These are phyloP conservation scores for Sitta carolinensis DNA, from an alignment of 2,797 vertebrate genomes.

Conservation along the genomic window DNA sequence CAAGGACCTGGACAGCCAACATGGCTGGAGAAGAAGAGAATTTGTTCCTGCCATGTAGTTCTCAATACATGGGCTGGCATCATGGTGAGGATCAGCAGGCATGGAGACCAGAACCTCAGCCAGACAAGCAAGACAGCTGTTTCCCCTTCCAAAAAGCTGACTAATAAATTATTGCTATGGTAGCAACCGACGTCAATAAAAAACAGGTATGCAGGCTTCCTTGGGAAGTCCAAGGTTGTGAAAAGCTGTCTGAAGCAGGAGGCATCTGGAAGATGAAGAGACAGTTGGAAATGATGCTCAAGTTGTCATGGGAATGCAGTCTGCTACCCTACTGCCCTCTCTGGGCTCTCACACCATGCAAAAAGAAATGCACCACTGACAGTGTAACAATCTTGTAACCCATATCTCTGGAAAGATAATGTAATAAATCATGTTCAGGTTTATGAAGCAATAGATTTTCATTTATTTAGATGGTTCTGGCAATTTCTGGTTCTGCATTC, in stretches of 20 bases:
- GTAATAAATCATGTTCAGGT: background rate
- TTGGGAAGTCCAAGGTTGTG: accelerated
- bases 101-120: background rate
- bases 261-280: background rate
- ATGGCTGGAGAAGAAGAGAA: background rate
- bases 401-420: background rate
- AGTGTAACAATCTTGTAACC: background rate
- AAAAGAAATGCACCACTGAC: accelerated
- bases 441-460: background rate
- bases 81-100: accelerated
- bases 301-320: background rate
- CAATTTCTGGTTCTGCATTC: background rate
- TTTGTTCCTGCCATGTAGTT: background rate
- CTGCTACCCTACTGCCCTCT: background rate
- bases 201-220: background rate
- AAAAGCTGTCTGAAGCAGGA: background rate
- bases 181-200: background rate
- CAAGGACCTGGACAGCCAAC: background rate
- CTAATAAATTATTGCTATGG: background rate
- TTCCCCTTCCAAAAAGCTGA: background rate
- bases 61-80: background rate
- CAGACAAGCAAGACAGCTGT: background rate
- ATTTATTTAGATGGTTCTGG: background rate
- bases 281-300: background rate
- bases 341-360: background rate